phyloP scores from a whole-genome alignment of 2,888 invertebrate genomes.

The Lepidocyrtoides sp. region DNA sequence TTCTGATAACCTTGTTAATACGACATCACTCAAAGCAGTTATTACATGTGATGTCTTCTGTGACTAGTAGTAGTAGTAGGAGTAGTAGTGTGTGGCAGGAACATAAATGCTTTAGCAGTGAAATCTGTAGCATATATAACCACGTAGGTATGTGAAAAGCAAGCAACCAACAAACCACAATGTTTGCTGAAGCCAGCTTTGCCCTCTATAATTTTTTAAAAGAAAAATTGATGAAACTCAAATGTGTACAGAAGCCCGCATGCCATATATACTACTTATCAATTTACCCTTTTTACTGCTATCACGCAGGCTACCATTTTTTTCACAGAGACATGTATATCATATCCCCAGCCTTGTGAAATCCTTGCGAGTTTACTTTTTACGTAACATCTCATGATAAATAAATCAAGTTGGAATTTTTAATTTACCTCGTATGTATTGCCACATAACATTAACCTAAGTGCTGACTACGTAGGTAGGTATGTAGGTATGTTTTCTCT shows the following conservation, averaged over 20 bases:
- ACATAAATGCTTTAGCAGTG: not conserved
- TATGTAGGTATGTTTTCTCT: not conserved
- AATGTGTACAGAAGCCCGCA: not conserved
- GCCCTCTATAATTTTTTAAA: conserved; percentile 1
- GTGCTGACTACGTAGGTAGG: no score
- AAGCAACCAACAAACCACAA: conserved; percentile 5
- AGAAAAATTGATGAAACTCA: conserved; percentile 29
- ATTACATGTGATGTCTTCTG: conserved; percentile 32
- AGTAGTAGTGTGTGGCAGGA: not conserved
- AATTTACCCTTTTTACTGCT: not conserved
- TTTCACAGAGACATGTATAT: not conserved
- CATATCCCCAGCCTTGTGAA: not conserved
- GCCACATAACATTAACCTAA: conserved; percentile 15
- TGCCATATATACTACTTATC: not conserved
- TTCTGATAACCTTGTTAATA: conserved; percentile 68
- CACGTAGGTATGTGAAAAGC: not conserved
- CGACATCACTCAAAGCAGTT: conserved; percentile 48
- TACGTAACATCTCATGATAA: not conserved
- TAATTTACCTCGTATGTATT: conserved; percentile 42
- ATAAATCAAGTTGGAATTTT: conserved; percentile 56
- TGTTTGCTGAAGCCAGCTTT: not conserved
- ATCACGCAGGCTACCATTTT: not conserved
- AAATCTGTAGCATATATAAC: conserved; percentile 9
- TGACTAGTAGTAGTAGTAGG: no score
- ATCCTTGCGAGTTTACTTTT: not conserved